phyloP scores from a whole-genome alignment of 2,113 vertebrate genomes.

The Psilopsiagon aymara region DNA sequence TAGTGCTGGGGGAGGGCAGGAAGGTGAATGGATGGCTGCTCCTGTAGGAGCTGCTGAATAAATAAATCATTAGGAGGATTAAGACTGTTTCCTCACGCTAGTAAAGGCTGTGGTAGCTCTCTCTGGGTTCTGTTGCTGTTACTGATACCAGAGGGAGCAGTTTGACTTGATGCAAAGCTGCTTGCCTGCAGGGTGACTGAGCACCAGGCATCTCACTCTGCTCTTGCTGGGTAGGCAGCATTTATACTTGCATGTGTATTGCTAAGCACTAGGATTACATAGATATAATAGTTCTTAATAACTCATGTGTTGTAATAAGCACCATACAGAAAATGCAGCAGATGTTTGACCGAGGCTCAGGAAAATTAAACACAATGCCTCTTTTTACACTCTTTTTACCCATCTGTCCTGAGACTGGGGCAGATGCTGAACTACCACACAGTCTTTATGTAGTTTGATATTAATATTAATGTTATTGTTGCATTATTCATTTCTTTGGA shows the following conservation, averaged over 20 bases:
- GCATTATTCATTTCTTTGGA: neutral
- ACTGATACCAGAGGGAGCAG: neutral
- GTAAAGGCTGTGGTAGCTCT: neutral
- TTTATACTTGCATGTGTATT: neutral
- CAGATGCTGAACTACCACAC: neutral
- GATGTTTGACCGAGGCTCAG: neutral
- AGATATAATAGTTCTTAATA: neutral
- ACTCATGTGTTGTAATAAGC: neutral
- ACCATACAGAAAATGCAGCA: fast-evolving
- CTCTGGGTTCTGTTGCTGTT: neutral
- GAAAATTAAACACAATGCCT: neutral
- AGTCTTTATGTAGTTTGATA: neutral
- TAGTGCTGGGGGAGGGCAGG: neutral
- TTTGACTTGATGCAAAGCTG: neutral
- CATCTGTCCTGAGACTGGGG: neutral
- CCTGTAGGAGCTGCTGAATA: neutral
- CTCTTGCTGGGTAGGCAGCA: too few species aligned
- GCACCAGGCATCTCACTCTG: neutral
- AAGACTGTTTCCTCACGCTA: neutral
- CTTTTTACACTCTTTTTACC: neutral
- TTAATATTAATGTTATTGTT: neutral
- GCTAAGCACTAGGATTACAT: neutral
- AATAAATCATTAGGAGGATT: neutral
- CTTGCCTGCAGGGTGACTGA: neutral
- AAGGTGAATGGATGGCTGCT: neutral